phyloP scores from a whole-genome alignment of 2,113 vertebrate species.

The Heterocephalus glaber region DNA sequence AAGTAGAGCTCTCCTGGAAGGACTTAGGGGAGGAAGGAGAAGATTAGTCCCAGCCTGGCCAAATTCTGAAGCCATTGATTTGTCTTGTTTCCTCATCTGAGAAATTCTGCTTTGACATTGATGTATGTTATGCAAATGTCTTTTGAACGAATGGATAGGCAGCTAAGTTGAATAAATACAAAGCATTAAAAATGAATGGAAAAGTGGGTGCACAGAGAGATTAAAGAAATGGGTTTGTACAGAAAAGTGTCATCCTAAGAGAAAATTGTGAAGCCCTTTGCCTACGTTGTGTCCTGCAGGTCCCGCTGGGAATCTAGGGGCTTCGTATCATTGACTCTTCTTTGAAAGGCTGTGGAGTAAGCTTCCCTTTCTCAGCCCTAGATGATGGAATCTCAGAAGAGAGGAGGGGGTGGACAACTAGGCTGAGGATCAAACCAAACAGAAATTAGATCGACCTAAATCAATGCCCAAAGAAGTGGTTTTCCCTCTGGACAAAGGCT shows the following conservation, averaged over 20 bases:
- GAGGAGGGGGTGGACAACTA: neutral
- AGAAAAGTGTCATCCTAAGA: neutral
- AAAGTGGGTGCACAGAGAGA: neutral
- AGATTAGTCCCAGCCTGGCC: neutral
- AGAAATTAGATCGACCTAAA: slow-evolving; percentile 59
- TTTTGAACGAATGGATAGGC: neutral
- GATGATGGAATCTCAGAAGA: neutral
- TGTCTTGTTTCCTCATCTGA: neutral
- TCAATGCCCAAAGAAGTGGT: slow-evolving; percentile 23
- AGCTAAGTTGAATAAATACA: neutral
- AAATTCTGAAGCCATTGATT: neutral
- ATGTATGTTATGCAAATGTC: neutral
- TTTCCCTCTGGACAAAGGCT: slow-evolving; percentile 20
- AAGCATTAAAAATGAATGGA: neutral
- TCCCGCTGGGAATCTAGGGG: neutral
- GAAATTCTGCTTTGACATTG: neutral
- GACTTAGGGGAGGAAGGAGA: neutral
- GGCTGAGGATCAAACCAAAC: slow-evolving; percentile 34
- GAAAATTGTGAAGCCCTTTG: neutral
- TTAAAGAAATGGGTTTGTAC: neutral
- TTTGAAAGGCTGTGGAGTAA: slow-evolving; percentile 14
- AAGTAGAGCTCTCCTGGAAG: neutral
- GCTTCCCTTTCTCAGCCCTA: neutral
- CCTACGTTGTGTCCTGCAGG: neutral
- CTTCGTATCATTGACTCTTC: neutral